Evolutionary conservation across 2,888 invertebrate species (phyloP), one percentile per base, ranked within the genome.

Genomic region (Fragum sueziense): DNA sequence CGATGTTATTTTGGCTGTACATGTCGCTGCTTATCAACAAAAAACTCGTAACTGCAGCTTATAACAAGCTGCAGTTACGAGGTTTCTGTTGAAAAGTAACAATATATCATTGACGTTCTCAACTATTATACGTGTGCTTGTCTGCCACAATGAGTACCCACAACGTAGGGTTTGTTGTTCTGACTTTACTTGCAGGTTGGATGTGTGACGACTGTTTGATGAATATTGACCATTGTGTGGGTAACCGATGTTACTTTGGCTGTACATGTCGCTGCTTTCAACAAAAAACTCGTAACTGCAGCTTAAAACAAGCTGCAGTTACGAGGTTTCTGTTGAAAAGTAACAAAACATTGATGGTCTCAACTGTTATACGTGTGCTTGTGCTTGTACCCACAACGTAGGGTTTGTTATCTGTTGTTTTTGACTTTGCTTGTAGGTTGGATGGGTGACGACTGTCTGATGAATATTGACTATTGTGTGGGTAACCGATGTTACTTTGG

Each of bases 401-500:
- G 4, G 20, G 3, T 22, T n/a, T 20, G n/a, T 70, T 27, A 3
- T 54, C n/a, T 52, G n/a, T n/a, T n/a, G n/a, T n/a, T n/a, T 88
- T n/a, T n/a, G n/a, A n/a, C n/a, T n/a, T n/a, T n/a, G 6, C 37
- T 47, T 67, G 6, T 67, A 88, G 90, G 89, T 9, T 90, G 88
- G 88, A 79, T 72, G 65, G 90, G 90, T 3, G 69, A 62, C 1
- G 86, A 87, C 59, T 91, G 91, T 74, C 69, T 85, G 47, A 78
- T 70, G 25, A 98, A 98, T 93, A 96, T 98, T 88, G 97, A 98
- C n/a, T n/a, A n/a, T n/a, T n/a, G n/a, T n/a, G n/a, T n/a, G n/a
- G n/a, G n/a, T n/a, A n/a, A n/a, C n/a, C 92, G 98, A 98, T 99
- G 99, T 93, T 95, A 96, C 25, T 97, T 98, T 93, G 97, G 97